Conservation (phyloP, 2,797 vertebrate genomes). For the Ceyx erithaca region DNA sequence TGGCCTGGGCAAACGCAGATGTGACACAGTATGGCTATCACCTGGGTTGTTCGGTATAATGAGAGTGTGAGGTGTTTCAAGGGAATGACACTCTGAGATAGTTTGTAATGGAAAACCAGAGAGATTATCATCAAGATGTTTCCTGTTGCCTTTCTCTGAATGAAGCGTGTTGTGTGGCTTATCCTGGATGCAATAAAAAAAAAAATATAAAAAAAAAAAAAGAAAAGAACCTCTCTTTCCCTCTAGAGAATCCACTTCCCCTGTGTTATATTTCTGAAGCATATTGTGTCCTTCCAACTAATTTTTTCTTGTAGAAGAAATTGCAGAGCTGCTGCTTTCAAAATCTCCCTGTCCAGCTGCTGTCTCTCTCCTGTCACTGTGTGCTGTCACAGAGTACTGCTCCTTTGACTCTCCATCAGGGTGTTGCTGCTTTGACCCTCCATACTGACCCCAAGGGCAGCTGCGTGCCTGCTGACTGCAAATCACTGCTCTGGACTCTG, state of each 20-base stretch:
- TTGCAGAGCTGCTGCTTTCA: background rate
- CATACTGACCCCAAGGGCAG: background rate
- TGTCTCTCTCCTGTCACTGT: rapidly evolving
- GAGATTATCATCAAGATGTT: background rate
- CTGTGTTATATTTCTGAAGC: background rate
- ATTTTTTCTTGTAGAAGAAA: background rate
- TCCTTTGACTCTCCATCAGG: background rate
- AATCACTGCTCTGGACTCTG: background rate
- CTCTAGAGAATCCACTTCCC: background rate
- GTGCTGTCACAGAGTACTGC: background rate
- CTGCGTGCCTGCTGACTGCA: background rate
- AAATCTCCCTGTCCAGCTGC: background rate
- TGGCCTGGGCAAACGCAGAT: background rate
- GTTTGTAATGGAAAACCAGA: background rate
- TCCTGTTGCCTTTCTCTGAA: background rate
- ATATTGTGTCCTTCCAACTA: background rate
- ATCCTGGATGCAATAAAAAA: background rate
- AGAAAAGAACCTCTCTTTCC: background rate
- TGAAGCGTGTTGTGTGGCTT: background rate
- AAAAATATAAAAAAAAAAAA: background rate
- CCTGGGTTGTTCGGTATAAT: background rate
- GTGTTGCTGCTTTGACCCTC: background rate
- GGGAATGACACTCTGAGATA: background rate
- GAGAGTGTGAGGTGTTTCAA: background rate
- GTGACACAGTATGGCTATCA: background rate